Percentiles rank a stretch among this genome's conserved stretches.
These are phyloP conservation scores for Andrena chrysosceles DNA, from an alignment of 2,888 invertebrate genomes.

Conservation along the genomic window DNA sequence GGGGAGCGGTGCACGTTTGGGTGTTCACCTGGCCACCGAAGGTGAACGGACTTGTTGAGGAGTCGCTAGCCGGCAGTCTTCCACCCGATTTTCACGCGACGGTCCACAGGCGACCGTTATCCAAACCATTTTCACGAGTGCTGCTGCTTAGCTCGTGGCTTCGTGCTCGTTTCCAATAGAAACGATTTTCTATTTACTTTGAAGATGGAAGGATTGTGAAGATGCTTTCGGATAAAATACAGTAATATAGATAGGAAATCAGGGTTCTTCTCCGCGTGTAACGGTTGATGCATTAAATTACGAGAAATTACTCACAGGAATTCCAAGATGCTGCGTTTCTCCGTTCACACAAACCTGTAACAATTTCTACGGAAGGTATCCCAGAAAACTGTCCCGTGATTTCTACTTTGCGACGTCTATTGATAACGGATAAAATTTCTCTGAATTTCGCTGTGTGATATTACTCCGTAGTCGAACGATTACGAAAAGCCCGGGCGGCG, in stretches of 20 bases:
- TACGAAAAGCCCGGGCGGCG: neutral
- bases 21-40: conserved; percentile 34
- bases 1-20: conserved; percentile 18
- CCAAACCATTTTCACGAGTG: conserved; percentile 28
- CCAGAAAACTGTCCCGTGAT: conserved; percentile 5
- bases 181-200: no score
- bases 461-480: neutral
- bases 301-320: conserved; percentile 41
- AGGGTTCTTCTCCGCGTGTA: neutral
- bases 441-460: neutral
- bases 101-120: conserved; percentile 43
- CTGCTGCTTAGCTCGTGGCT: neutral
- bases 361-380: conserved; percentile 16
- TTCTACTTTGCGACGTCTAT: conserved; percentile 33
- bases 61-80: conserved; percentile 27
- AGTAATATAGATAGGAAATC: no score
- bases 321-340: conserved; percentile 9
- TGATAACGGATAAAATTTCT: neutral
- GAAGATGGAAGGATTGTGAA: no score
- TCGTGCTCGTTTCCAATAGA: conserved; percentile 12
- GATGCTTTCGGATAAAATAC: no score
- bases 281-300: neutral
- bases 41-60: conserved; percentile 64
- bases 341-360: conserved; percentile 30
- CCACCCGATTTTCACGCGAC: conserved; percentile 12